Evolutionary conservation across 2,113 vertebrate species (phyloP), one percentile per base, ranked within the genome.

Genomic region (Phaethon lepturus): DNA sequence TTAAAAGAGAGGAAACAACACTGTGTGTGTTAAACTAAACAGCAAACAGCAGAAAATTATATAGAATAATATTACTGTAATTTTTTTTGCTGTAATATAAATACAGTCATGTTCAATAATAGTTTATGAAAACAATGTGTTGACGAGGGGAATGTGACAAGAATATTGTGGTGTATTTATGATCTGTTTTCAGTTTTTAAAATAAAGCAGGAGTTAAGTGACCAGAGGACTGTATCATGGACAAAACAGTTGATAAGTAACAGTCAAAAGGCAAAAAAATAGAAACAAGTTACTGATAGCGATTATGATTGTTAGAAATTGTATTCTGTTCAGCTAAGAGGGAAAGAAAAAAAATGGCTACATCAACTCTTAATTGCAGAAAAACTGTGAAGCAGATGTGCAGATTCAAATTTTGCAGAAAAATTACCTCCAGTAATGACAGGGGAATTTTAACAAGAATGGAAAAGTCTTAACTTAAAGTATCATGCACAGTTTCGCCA

Each of bases 301-400:
- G 86, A 18, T 55, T 67, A 71, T 29, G 3, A 20, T 25, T 55
- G 9, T 11, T 63, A 71, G 29, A 86, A 86, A 80, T 6, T 66
- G 1, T 10, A 35, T 80, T 89, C 10, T 59, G 5, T 19, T 83
- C 23, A 78, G 4, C 1, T 71, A 42, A 69, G 10, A 66, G 15
- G 22, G 55, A 33, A 83, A 59, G 16, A 28, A 44, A 76, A 76
- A 31, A 33, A 17, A 5, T 0, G 11, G 8, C 10, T 44, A 6
- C 6, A 40, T 35, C 0, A 0, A 53, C 10, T 25, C 2, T 33
- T 44, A 33, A 60, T 29, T 31, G 4, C 1, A 17, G 9, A 83
- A 58, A 12, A 62, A 5, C 23, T 86, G 7, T 49, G 18, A 69
- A 40, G 5, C 11, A 45, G 14, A 1, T 23, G 8, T 67, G 11